Evolutionary conservation across 2,113 vertebrate genomes (phyloP), one percentile per base, ranked within the genome.

Genomic region (Asarcornis scutulata): DNA sequence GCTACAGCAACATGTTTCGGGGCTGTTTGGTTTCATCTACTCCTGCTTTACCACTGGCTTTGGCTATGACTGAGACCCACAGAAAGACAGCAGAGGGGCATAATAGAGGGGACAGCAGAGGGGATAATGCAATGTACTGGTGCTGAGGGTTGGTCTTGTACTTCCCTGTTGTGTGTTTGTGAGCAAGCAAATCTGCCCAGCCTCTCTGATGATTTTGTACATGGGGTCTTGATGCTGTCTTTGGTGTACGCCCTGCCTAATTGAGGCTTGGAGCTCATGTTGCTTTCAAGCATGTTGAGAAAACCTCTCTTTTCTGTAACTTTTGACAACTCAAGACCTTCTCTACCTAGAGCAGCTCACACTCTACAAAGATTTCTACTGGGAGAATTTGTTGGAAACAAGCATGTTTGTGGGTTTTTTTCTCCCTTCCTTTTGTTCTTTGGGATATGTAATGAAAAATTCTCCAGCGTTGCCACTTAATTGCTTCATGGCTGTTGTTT

Each of bases 401-500:
- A 88, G 64, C 7, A 40, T 32, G 20, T 84, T 89, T 77, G 62
- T 7, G 1, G 11, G 12, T 64, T 64, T 32, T 93, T 92, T 88
- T 81, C 76, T 36, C 64, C 27, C 21, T 27, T 94, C 42, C 90
- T 89, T 96, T 94, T 76, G 89, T 89, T 92, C 67, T 80, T 68
- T 44, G 36, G 94, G 71, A 87, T 89, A 76, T 58, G 8, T 92
- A 95, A 94, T 88, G 89, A 97, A 96, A 95, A 94, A 94, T 96
- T 89, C 80, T 94, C 69, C 74, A 79, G 89, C 50, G 8, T 95
- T 97, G 83, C 91, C 91, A 80, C 93, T 97, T 97, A 97, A 97
- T 97, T 97, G 96, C 94, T 88, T 96, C 56, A 79, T 91, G 93
- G 91, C 83, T 92, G 96, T 95, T 97, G 76, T 96, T 97, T 98